phyloP scores from a whole-genome alignment of 2,113 vertebrate genomes.

The Ptilonorhynchus violaceus region DNA sequence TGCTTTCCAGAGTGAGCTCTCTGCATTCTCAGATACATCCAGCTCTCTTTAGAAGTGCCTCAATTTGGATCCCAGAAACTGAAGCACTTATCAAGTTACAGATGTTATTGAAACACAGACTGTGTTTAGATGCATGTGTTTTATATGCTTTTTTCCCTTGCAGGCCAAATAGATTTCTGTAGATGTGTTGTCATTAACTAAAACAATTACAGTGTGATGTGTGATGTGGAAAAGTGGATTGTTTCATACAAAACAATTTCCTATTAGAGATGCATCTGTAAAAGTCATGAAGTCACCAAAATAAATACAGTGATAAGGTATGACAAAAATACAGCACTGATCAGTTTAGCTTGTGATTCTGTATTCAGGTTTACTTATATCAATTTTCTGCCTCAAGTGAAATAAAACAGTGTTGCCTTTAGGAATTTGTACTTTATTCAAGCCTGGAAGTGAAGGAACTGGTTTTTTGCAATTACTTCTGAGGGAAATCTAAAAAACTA shows the following conservation, averaged over 20 bases:
- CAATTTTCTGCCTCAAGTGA: not conserved
- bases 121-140: not conserved
- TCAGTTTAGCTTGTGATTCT: not conserved
- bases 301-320: not conserved
- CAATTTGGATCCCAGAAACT: not conserved
- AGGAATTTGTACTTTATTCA: not conserved
- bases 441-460: not conserved
- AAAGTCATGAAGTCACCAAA: not conserved
- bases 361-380: not conserved
- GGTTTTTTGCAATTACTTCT: not conserved
- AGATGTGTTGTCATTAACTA: not conserved
- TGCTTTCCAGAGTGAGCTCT: not conserved
- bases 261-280: not conserved
- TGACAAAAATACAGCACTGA: not conserved
- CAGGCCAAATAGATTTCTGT: not conserved
- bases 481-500: not conserved
- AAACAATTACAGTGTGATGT: not conserved
- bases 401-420: not conserved
- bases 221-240: not conserved
- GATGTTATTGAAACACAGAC: not conserved
- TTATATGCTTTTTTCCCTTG: not conserved
- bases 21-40: not conserved
- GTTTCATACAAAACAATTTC: conserved; percentile 16
- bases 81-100: not conserved
- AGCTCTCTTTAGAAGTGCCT: not conserved